These are phyloP conservation scores for Brenthis ino DNA, from an alignment of 2,888 invertebrate genomes.

Conservation along the genomic window DNA sequence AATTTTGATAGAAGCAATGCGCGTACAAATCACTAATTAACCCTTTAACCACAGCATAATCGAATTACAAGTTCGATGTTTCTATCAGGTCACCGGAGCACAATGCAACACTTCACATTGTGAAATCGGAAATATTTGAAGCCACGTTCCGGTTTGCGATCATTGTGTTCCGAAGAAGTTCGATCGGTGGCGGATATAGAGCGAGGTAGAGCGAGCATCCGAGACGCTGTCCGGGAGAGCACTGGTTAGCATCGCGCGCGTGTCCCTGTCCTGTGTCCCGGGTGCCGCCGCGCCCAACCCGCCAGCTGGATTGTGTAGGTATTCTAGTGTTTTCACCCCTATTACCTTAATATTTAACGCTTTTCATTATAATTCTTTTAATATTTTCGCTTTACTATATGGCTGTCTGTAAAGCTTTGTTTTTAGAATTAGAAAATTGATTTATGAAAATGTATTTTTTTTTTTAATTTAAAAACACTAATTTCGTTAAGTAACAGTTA, in stretches of 20 bases:
- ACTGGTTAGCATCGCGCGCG: conserved; percentile 46
- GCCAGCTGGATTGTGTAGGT: conserved; percentile 45
- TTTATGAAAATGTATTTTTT: neutral
- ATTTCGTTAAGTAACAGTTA: neutral
- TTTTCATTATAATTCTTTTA: conserved; percentile 8
- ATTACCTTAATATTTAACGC: conserved; percentile 50
- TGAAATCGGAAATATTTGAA: conserved; percentile 52
- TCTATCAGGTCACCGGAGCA: conserved; percentile 22
- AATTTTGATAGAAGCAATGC: conserved; percentile 24
- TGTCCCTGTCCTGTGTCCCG: conserved; percentile 41
- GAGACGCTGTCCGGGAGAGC: conserved; percentile 55
- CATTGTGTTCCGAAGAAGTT: conserved; percentile 56
- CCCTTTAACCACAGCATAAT: conserved; percentile 31
- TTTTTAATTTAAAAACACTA: neutral
- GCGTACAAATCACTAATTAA: conserved; percentile 29
- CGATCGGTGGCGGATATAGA: conserved; percentile 37
- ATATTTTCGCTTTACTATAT: neutral
- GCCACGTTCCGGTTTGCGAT: conserved; percentile 51
- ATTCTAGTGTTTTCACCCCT: conserved; percentile 51
- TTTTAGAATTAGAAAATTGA: neutral
- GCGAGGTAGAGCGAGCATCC: conserved; percentile 40
- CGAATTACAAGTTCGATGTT: conserved; percentile 7
- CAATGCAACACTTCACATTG: conserved; percentile 55
- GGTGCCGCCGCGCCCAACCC: conserved; percentile 49
- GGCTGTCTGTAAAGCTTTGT: too few species aligned